Conservation (phyloP, 2,888 invertebrate species). For the Cyclophora punctaria region DNA sequence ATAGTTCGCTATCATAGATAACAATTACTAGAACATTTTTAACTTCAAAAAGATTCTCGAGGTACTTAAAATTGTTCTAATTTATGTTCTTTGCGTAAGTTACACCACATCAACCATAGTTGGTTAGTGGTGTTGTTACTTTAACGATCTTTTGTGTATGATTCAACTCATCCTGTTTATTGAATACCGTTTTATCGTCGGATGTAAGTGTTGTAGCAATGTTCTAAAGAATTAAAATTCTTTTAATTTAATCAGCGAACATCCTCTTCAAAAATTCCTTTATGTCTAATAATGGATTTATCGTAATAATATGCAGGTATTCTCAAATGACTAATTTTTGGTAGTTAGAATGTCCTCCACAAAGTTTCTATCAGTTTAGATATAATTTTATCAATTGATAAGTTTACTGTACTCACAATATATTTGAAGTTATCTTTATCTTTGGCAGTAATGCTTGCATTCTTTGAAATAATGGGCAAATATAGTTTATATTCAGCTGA, state of each 20-base stretch:
- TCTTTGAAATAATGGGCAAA: not conserved
- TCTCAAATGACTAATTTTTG: too few relatives aligned
- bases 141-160: slow-evolving; percentile 2
- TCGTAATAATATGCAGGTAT: too few relatives aligned
- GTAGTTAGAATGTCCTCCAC: not conserved
- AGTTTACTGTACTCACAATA: slow-evolving; percentile 5
- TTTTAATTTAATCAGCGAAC: too few relatives aligned
- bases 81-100: slow-evolving; percentile 20
- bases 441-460: slow-evolving; percentile 4
- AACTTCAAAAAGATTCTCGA: slow-evolving; percentile 22
- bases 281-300: too few relatives aligned
- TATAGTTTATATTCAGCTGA: slow-evolving; percentile 12
- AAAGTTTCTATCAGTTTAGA: slow-evolving; percentile 6
- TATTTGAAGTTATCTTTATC: not conserved
- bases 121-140: slow-evolving; percentile 24
- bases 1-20: slow-evolving; percentile 38
- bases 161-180: slow-evolving; percentile 1
- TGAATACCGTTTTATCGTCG: slow-evolving; percentile 1
- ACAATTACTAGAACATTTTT: slow-evolving; percentile 10
- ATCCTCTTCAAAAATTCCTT: too few relatives aligned
- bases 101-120: slow-evolving; percentile 25
- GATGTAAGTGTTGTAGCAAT: too few relatives aligned
- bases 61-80: slow-evolving; percentile 13
- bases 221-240: not conserved
- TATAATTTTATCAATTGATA: slow-evolving; percentile 23